A percentile compares a stretch with the other conserved stretches of the same genome.
phyloP scores from a whole-genome alignment of 2,888 invertebrate genomes.

The Homarus gammarus region DNA sequence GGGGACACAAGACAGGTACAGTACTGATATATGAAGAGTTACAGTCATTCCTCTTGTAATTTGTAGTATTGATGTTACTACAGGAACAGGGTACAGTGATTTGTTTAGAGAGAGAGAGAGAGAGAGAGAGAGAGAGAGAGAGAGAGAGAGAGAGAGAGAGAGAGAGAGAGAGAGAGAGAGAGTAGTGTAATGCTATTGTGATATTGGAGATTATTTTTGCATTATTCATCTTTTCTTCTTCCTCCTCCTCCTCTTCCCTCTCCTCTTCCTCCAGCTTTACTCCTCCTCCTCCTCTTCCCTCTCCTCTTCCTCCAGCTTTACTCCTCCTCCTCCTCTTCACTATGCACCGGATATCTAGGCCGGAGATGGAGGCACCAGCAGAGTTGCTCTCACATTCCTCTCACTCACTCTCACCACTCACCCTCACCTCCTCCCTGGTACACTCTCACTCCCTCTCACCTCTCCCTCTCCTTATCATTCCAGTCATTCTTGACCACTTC shows the following conservation, averaged over 20 bases:
- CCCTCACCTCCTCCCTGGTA: too few species aligned
- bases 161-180: neutral
- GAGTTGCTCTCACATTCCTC: neutral
- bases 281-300: neutral
- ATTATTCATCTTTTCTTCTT: neutral
- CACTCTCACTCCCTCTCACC: neutral
- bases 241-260: neutral
- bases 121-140: neutral
- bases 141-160: neutral
- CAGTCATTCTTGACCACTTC: neutral
- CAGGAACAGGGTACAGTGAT: neutral
- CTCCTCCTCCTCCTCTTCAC: neutral
- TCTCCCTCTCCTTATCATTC: neutral
- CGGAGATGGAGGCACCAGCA: too few species aligned
- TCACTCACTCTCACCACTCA: neutral
- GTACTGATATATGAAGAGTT: too few species aligned
- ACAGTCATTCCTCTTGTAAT: too few species aligned
- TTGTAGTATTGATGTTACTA: too few species aligned
- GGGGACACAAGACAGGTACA: too few species aligned
- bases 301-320: too few species aligned
- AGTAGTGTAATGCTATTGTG: neutral
- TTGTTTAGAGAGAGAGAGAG: neutral
- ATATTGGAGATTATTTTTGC: neutral
- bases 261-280: neutral
- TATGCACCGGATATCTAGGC: too few species aligned